These are phyloP conservation scores for Tineola bisselliella DNA, from an alignment of 2,888 invertebrate genomes.

Conservation along the genomic window DNA sequence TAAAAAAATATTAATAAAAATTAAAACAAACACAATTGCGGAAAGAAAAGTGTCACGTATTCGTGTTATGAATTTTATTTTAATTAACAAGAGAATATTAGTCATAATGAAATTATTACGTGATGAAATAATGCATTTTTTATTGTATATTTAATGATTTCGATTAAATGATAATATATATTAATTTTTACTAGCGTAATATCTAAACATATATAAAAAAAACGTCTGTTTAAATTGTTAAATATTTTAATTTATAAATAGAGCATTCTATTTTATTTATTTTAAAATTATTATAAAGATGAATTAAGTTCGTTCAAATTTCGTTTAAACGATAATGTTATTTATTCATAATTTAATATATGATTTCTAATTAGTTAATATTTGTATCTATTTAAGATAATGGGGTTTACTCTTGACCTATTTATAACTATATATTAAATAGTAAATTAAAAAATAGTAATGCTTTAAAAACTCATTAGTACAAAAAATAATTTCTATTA, in stretches of 20 bases:
- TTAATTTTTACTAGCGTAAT: no score
- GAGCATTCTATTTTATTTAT: no score
- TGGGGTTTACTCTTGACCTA: neutral
- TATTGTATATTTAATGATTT: no score
- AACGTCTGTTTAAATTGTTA: no score
- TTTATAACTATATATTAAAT: no score
- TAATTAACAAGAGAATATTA: neutral
- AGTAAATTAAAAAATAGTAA: no score
- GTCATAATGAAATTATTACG: neutral
- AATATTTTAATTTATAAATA: no score
- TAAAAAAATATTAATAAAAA: neutral
- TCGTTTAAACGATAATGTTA: neutral
- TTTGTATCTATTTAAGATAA: neutral
- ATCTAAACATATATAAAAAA: no score
- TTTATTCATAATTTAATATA: neutral
- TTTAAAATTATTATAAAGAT: neutral
- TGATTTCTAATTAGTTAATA: neutral
- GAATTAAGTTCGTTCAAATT: neutral
- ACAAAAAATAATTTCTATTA: neutral
- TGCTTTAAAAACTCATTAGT: no score
- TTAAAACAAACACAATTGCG: neutral
- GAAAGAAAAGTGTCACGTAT: neutral
- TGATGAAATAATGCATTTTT: neutral
- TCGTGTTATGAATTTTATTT: neutral
- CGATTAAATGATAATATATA: no score